Evolutionary conservation across 2,797 vertebrate genomes (phyloP).

Genomic region (Ambastaia sidthimunki): DNA sequence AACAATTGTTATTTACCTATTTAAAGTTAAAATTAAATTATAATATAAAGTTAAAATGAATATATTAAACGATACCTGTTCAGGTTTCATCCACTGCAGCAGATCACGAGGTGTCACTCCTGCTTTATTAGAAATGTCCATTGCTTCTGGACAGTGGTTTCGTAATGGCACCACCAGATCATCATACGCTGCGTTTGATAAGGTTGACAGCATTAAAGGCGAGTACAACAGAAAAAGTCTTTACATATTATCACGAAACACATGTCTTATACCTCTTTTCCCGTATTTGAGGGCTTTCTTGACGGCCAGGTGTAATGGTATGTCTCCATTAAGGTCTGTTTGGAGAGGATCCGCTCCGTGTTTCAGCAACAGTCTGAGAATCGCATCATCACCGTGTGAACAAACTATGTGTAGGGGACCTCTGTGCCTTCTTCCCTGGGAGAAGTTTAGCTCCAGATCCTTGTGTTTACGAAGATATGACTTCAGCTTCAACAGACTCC

Average conservation of each 20-base stretch:
- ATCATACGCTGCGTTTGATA: slow-evolving; percentile 73
- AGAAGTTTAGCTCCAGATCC: slow-evolving; percentile 74
- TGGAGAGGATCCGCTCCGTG: slow-evolving; percentile 78
- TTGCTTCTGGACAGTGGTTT: slow-evolving; percentile 78
- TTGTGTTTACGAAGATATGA: slow-evolving; percentile 81
- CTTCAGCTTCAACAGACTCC: slow-evolving; percentile 79
- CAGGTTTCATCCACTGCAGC: slow-evolving; percentile 73
- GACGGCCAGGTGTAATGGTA: slow-evolving; percentile 80
- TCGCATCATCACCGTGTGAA: slow-evolving; percentile 74
- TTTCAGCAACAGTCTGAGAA: slow-evolving; percentile 78
- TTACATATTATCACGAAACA: not conserved
- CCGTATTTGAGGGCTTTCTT: slow-evolving; percentile 75
- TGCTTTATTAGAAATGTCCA: slow-evolving; percentile 76
- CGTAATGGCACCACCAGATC: slow-evolving; percentile 84
- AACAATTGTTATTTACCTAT: too few species aligned
- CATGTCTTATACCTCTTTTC: slow-evolving; percentile 68
- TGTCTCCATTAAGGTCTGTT: slow-evolving; percentile 76
- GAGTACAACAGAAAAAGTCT: not conserved
- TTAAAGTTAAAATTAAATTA: too few species aligned
- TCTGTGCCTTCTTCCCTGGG: slow-evolving; percentile 71
- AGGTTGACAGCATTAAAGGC: not conserved
- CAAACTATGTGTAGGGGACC: slow-evolving; percentile 83
- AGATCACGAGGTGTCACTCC: slow-evolving; percentile 85
- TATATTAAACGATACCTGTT: slow-evolving; percentile 66
- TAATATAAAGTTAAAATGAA: too few species aligned